Conservation (phyloP, 2,113 vertebrate species). For the Hystrix cristata region DNA sequence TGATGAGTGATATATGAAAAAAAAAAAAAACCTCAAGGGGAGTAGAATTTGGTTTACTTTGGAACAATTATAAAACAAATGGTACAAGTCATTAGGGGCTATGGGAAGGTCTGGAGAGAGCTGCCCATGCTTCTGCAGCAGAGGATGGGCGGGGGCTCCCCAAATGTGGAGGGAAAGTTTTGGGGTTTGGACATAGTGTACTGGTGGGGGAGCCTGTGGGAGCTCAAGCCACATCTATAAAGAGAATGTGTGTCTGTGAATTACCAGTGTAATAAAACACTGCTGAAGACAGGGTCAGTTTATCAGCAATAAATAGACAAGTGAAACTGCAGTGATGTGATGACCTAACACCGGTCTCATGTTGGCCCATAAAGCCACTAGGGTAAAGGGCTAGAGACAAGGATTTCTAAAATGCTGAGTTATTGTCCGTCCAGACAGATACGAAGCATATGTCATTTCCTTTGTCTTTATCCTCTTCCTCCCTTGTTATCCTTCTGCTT, state of each 20-base stretch:
- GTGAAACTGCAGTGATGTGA: neutral
- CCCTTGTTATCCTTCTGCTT: neutral
- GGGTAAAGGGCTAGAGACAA: conserved; percentile 9
- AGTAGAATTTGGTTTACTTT: conserved; percentile 32
- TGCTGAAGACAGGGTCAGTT: neutral
- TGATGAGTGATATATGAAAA: conserved; percentile 17
- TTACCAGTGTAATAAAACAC: neutral
- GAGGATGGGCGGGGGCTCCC: neutral
- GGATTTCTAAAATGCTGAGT: conserved; percentile 25
- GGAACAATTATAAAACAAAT: conserved; percentile 49
- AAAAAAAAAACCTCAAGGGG: neutral
- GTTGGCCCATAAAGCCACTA: neutral
- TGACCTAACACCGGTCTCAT: neutral
- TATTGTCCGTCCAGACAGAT: neutral
- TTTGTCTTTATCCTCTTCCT: conserved; percentile 23
- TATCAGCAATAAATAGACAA: neutral
- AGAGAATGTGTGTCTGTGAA: neutral
- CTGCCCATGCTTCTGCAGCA: neutral
- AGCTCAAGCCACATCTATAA: neutral
- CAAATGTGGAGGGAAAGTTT: neutral
- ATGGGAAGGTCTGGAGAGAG: conserved; percentile 22
- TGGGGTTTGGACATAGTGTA: neutral
- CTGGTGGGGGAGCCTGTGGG: no score
- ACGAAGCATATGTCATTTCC: neutral
- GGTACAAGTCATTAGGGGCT: neutral